Conservation (phyloP, 1,140 invertebrate genomes). For the Daktulosphaira vitifoliae region DNA sequence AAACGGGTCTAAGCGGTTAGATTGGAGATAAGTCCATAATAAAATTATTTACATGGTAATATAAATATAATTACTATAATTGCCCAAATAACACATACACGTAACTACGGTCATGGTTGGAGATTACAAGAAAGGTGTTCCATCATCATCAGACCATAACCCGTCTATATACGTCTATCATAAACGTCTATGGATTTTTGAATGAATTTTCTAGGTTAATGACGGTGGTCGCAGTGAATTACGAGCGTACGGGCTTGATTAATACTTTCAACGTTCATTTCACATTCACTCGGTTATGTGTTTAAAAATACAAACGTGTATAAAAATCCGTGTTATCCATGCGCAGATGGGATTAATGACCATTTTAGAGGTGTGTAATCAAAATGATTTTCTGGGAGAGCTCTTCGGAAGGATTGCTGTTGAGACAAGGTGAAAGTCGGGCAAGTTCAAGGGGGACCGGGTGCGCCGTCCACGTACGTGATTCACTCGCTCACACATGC, state of each 20-base stretch:
- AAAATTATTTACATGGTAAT: too few species aligned
- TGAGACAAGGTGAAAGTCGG: conserved; percentile 25
- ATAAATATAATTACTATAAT: too few species aligned
- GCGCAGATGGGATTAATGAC: too few species aligned
- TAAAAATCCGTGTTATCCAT: neutral
- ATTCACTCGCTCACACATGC: neutral
- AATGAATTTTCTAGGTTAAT: conserved; percentile 22
- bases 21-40: too few species aligned
- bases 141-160: neutral
- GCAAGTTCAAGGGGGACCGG: conserved; percentile 29
- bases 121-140: neutral
- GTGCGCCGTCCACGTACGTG: neutral
- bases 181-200: too few species aligned
- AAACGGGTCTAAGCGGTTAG: too few species aligned
- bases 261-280: neutral
- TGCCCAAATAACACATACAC: too few species aligned
- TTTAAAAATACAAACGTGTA: neutral
- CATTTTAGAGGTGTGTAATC: neutral
- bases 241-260: neutral
- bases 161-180: too few species aligned
- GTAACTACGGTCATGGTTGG: neutral
- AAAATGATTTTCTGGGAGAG: neutral
- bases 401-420: neutral
- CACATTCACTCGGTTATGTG: conserved; percentile 5
- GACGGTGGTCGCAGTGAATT: neutral